Evolutionary conservation across 2,888 invertebrate genomes (phyloP).

Genomic region (Congeria kusceri): DNA sequence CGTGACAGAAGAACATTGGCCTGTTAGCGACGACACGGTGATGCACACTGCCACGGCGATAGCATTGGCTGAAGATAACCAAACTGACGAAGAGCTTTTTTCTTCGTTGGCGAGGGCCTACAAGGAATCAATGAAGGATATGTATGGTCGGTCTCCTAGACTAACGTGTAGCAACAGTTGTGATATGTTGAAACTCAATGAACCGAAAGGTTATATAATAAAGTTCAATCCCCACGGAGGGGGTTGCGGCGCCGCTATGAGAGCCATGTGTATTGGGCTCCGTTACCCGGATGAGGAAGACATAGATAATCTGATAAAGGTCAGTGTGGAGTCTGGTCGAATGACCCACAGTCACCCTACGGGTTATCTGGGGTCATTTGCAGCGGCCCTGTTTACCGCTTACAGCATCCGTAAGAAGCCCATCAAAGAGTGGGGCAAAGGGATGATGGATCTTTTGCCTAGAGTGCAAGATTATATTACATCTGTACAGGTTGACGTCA

Average conservation of each 20-base stretch:
- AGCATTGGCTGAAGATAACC: slow-evolving; percentile 50
- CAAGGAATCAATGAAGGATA: slow-evolving; percentile 75
- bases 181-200: slow-evolving; percentile 1
- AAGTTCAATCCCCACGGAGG: slow-evolving; percentile 72
- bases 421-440: slow-evolving; percentile 77
- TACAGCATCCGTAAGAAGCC: slow-evolving; percentile 82
- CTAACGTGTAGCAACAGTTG: slow-evolving; percentile 10
- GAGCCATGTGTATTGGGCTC: slow-evolving; percentile 84
- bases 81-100: slow-evolving; percentile 61
- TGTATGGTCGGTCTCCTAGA: slow-evolving; percentile 68
- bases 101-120: slow-evolving; percentile 68
- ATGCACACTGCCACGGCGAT: slow-evolving; percentile 84
- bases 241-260: slow-evolving; percentile 84
- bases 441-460: slow-evolving; percentile 73
- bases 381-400: slow-evolving; percentile 82
- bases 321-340: slow-evolving; percentile 81
- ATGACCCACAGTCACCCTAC: slow-evolving; percentile 84
- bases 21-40: slow-evolving; percentile 84
- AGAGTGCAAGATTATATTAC: slow-evolving; percentile 75
- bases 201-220: slow-evolving; percentile 12
- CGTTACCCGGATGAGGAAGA: slow-evolving; percentile 77
- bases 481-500: slow-evolving; percentile 66
- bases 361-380: slow-evolving; percentile 83
- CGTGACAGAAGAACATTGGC: slow-evolving; percentile 74
- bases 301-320: slow-evolving; percentile 78